Evolutionary conservation across 2,113 vertebrate genomes (phyloP).

Genomic region (Leucopsar rothschildi): DNA sequence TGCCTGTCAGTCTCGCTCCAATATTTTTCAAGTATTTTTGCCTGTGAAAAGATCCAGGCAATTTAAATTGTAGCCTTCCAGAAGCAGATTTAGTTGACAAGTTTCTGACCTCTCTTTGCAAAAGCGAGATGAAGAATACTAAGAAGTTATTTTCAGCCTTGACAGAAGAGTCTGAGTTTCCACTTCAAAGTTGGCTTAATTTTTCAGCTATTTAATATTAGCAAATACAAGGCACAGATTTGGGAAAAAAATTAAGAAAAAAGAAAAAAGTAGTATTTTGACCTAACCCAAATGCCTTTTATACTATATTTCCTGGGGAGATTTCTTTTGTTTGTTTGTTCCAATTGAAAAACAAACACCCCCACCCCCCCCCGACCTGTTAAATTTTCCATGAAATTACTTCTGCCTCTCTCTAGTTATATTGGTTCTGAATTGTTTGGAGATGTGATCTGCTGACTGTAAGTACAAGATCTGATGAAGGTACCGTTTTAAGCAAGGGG

Average conservation of each 20-base stretch:
- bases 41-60: background rate
- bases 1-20: background rate
- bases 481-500: background rate
- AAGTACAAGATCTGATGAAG: background rate
- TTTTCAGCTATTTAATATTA: conserved; percentile 24
- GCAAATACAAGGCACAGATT: background rate
- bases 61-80: background rate
- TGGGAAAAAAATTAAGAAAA: background rate
- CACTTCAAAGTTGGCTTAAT: conserved; percentile 21
- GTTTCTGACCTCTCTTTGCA: conserved; percentile 46
- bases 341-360: background rate
- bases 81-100: conserved; percentile 23
- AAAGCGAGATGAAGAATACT: background rate
- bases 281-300: background rate
- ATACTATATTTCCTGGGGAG: background rate
- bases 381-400: background rate
- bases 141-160: conserved; percentile 33
- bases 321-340: background rate
- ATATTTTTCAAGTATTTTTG: background rate
- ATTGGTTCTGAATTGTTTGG: background rate
- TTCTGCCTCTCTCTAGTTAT: background rate
- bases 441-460: background rate
- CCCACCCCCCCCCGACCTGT: background rate
- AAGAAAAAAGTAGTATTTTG: background rate
- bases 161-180: background rate